Conservation (phyloP, 2,888 invertebrate species). For the Cantharis lateralis region DNA sequence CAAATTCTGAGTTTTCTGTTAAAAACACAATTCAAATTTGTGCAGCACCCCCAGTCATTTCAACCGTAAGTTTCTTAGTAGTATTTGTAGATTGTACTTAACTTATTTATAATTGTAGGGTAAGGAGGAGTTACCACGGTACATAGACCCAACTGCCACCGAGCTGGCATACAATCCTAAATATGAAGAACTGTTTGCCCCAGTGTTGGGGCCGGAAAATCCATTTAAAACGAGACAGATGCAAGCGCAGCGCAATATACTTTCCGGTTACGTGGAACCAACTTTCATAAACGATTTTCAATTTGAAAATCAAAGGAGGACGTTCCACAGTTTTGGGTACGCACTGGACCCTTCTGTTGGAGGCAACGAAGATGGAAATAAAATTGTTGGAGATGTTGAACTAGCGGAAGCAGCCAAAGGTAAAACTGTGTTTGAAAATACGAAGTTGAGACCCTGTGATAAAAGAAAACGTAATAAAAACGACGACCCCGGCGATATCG, state of each 20-base stretch:
- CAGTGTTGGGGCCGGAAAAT: slow-evolving; percentile 89
- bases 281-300: slow-evolving; percentile 96
- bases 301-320: slow-evolving; percentile 94
- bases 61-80: slow-evolving; percentile 66
- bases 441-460: slow-evolving; percentile 72
- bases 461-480: slow-evolving; percentile 86
- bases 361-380: slow-evolving; percentile 48
- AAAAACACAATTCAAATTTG: slow-evolving; percentile 72
- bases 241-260: slow-evolving; percentile 83
- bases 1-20: slow-evolving; percentile 59
- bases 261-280: slow-evolving; percentile 93
- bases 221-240: slow-evolving; percentile 92
- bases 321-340: slow-evolving; percentile 93
- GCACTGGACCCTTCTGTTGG: slow-evolving; percentile 93
- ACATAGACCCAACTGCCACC: slow-evolving; percentile 78
- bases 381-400: slow-evolving; percentile 65
- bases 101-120: slow-evolving; percentile 59
- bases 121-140: slow-evolving; percentile 69
- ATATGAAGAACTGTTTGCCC: slow-evolving; percentile 92
- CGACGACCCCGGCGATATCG: slow-evolving; percentile 87
- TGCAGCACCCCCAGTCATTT: slow-evolving; percentile 83
- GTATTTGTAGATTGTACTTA: not conserved
- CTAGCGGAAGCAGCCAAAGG: slow-evolving; percentile 75
- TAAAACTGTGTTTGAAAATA: slow-evolving; percentile 89
- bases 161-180: slow-evolving; percentile 91